Evolutionary conservation across 2,113 vertebrate species (phyloP).

Genomic region (Lepisosteus osseus): DNA sequence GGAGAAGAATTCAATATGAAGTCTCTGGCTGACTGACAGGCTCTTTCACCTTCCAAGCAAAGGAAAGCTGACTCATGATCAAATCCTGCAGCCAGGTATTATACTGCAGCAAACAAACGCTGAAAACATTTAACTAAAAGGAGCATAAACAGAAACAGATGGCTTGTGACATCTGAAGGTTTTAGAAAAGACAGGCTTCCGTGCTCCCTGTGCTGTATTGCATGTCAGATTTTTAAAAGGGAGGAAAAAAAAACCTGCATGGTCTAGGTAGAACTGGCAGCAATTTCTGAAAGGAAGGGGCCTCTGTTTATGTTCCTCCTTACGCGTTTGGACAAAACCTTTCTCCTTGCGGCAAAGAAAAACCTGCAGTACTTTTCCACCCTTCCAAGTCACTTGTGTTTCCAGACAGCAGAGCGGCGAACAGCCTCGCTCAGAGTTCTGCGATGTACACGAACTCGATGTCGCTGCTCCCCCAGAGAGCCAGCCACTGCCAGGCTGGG

Average conservation of each 20-base stretch:
- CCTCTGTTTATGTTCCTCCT: too few species aligned
- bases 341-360: too few species aligned
- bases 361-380: not conserved
- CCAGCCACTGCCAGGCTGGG: too few species aligned
- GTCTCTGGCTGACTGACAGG: not conserved
- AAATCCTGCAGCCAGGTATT: not conserved
- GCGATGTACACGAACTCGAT: too few species aligned
- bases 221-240: slow-evolving; percentile 25
- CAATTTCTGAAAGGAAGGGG: too few species aligned
- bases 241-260: slow-evolving; percentile 13
- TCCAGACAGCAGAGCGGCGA: too few species aligned
- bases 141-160: slow-evolving; percentile 11
- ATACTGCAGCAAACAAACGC: not conserved
- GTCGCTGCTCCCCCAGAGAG: too few species aligned
- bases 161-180: not conserved
- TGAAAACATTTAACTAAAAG: not conserved
- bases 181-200: slow-evolving; percentile 10
- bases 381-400: not conserved
- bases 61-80: not conserved
- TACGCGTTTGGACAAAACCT: too few species aligned
- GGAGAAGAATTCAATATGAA: too few species aligned
- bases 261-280: slow-evolving; percentile 4
- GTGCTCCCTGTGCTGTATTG: slow-evolving; percentile 37
- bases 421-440: too few species aligned
- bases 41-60: not conserved